Conservation (phyloP, 2,888 invertebrate genomes). For the Leptopilina syphax region DNA sequence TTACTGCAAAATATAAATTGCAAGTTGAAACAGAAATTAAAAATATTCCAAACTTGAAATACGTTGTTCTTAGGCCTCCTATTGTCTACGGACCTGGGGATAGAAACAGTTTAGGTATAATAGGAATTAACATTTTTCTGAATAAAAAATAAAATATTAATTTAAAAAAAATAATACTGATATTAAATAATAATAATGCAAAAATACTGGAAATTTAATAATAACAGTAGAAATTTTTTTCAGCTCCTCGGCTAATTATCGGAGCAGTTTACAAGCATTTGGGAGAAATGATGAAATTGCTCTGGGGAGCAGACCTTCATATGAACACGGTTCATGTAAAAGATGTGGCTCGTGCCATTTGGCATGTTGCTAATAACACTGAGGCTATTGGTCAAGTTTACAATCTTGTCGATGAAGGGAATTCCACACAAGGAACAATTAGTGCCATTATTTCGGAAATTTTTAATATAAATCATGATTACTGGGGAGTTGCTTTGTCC, state of each 20-base stretch:
- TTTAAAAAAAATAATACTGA: not conserved
- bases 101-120: slow-evolving; percentile 86
- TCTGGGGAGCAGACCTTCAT: slow-evolving; percentile 91
- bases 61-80: slow-evolving; percentile 89
- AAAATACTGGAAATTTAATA: not conserved
- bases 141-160: not conserved
- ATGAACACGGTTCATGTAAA: slow-evolving; percentile 92
- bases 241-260: slow-evolving; percentile 90
- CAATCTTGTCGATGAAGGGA: slow-evolving; percentile 90
- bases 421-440: slow-evolving; percentile 91
- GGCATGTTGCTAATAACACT: slow-evolving; percentile 82
- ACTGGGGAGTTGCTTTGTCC: slow-evolving; percentile 90
- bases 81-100: slow-evolving; percentile 93
- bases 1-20: slow-evolving; percentile 88
- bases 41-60: slow-evolving; percentile 83
- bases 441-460: slow-evolving; percentile 88
- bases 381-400: slow-evolving; percentile 83
- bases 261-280: slow-evolving; percentile 93
- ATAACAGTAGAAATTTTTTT: slow-evolving; percentile 53
- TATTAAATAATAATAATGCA: not conserved
- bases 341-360: slow-evolving; percentile 90
- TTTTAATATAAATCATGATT: slow-evolving; percentile 91
- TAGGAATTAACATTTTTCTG: slow-evolving; percentile 56
- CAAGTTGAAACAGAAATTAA: slow-evolving; percentile 89
- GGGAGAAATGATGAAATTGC: slow-evolving; percentile 92